These are phyloP conservation scores for Etheostoma nigrum DNA, from an alignment of 2,797 vertebrate species.

Conservation along the genomic window DNA sequence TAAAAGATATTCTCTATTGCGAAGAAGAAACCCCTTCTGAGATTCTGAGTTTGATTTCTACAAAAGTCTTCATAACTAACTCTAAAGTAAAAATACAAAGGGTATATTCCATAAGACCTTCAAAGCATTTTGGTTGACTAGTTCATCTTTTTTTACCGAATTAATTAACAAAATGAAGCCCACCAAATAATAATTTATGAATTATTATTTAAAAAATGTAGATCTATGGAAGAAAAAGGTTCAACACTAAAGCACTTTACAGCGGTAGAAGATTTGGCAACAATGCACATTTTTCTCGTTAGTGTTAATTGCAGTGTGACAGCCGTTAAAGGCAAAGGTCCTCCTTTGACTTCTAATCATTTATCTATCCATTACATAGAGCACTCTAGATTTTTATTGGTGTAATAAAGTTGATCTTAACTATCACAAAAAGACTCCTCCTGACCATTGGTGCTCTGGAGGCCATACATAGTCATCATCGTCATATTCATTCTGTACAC, in stretches of 20 bases:
- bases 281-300: slow-evolving; percentile 80
- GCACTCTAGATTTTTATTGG: slow-evolving; percentile 85
- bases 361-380: slow-evolving; percentile 88
- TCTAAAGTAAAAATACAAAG: not conserved
- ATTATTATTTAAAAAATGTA: slow-evolving; percentile 34
- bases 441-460: slow-evolving; percentile 69
- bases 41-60: not conserved
- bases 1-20: not conserved
- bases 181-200: slow-evolving; percentile 15
- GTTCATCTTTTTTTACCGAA: slow-evolving; percentile 11
- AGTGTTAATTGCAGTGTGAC: slow-evolving; percentile 82
- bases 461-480: slow-evolving; percentile 71
- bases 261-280: slow-evolving; percentile 48
- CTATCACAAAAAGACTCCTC: slow-evolving; percentile 80
- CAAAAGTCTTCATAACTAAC: not conserved
- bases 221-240: slow-evolving; percentile 36
- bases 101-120: not conserved
- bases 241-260: slow-evolving; percentile 49
- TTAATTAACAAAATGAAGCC: slow-evolving; percentile 39
- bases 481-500: slow-evolving; percentile 44
- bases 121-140: slow-evolving; percentile 25
- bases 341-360: slow-evolving; percentile 82
- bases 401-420: slow-evolving; percentile 86
- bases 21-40: not conserved
- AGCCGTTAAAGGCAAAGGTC: slow-evolving; percentile 81